Evolutionary conservation across 1,140 invertebrate species (phyloP), one percentile per base, ranked within the genome.

Genomic region (Vollenhovia emeryi): DNA sequence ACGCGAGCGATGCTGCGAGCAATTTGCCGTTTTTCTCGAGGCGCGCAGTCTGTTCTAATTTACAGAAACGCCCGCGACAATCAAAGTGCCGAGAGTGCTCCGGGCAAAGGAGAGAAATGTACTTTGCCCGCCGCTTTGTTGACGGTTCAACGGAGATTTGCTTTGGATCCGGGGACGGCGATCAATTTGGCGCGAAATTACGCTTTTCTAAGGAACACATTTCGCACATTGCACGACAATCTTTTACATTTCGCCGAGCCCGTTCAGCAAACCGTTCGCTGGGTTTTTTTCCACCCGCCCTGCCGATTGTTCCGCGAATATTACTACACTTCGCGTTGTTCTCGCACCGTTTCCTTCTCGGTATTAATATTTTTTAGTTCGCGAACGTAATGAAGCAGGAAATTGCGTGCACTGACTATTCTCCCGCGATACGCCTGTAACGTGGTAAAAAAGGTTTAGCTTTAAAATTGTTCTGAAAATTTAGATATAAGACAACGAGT

Each of bases 111-210:
- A 59, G 78, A 52, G 50, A 73, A 82, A 82, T 82, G 78, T 82
- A 82, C 78, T 82, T 82, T 73, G 78, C 52, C 52, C 66, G 78
- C 78, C 66, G 78, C 78, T 82, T 82, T 82, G 78, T 82, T 82
- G 78, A 82, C 52, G 64, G 50, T 71, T 80, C 64, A 80, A 80
- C 78, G 66, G 78, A 82, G 66, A 82, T 82, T 82, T 82, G 78
- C 66, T 82, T 73, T 68, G 75, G 75, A 64, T 71, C 33, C 27
- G 50, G 13, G 48, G 18, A 82, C 50, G 24, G 27, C 78, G 78
- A 82, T 82, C 78, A 82, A 82, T 82, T 82, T 82, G 78, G 50
- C 27, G 78, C 78, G 78, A 82, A 73, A 82, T 82, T 82, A 82
- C 78, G 64, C 66, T 82, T 82, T 82, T 82, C 78, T 82, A 69